Base-by-base conservation (phyloP, 2,888 invertebrate species). In the Diarsia rubi region DNA sequence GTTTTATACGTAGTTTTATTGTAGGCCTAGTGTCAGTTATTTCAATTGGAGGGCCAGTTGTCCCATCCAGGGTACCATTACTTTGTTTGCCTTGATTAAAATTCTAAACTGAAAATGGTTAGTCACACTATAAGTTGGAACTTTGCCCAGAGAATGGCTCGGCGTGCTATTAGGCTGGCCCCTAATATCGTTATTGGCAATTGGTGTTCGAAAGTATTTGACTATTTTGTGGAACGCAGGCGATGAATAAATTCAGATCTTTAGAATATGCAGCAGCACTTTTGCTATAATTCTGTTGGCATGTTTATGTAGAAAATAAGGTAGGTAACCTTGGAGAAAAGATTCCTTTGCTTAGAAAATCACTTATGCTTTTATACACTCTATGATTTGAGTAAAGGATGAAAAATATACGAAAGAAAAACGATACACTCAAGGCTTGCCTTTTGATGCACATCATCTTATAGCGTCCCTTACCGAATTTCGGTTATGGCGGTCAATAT, bases 1-100 rank as follows among this genome's bases (percentile, higher is more conserved):
- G 86, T 88, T 87, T 88, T 87, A 75, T 81, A 83, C 81, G 89
- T 89, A 86, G 87, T 86, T 86, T 87, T 80, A 85, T 82, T 84
- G 85, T 81, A 49, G 73, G 78, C 62, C 82, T 59, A 74, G 80
- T 80, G 81, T 85, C 78, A 88, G 86, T 82, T 81, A 84, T 76
- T 77, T 71, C 69, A 73, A 78, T 84, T 75, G 62, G 64, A 59
- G 70, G 74, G 63, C 63, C 19, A 24, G 47, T 64, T 67, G 31
- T 24, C 54, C 60, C 60, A 64, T 82, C 66, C 62, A 68, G 77
- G 66, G 54, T n/a, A 69, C 64, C 31, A 59, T 81, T 74, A 65
- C 64, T 83, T 45, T 71, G 52, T 81, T 71, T 81, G 49, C 62
- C 42, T 75, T 84, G 65, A 75, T 84, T 84, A 84, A 84, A 81